Evolutionary conservation across 2,113 vertebrate genomes (phyloP).

Genomic region (Eolophus roseicapilla): DNA sequence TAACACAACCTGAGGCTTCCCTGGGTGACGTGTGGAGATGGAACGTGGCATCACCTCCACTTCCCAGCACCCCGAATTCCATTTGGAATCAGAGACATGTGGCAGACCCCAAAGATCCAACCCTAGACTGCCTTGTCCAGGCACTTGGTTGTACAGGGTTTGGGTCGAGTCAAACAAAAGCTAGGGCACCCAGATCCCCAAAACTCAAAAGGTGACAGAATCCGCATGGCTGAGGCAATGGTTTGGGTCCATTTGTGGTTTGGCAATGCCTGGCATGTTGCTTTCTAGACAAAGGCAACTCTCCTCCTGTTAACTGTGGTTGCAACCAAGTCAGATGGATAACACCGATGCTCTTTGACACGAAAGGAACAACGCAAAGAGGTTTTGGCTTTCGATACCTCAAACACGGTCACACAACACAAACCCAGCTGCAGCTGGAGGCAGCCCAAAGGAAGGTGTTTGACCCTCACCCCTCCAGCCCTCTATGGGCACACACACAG

Average conservation of each 20-base stretch:
- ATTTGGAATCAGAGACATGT: not conserved
- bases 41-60: not conserved
- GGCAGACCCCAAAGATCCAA: not conserved
- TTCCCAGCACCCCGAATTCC: not conserved
- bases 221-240: not conserved
- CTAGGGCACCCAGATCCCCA: not conserved
- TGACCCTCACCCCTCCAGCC: not conserved
- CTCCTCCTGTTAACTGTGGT: not conserved
- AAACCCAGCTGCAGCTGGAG: not conserved
- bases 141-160: not conserved
- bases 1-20: not conserved
- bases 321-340: not conserved
- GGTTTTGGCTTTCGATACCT: not conserved
- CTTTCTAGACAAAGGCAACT: not conserved
- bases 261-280: not conserved
- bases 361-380: not conserved
- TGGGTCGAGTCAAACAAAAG: not conserved
- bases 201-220: not conserved
- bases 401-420: not conserved
- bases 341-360: not conserved
- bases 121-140: not conserved
- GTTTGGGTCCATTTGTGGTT: not conserved
- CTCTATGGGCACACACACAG: not conserved
- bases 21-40: rapidly evolving
- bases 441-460: not conserved